Evolutionary conservation across 2,113 vertebrate genomes (phyloP).

Genomic region (Heptranchias perlo): DNA sequence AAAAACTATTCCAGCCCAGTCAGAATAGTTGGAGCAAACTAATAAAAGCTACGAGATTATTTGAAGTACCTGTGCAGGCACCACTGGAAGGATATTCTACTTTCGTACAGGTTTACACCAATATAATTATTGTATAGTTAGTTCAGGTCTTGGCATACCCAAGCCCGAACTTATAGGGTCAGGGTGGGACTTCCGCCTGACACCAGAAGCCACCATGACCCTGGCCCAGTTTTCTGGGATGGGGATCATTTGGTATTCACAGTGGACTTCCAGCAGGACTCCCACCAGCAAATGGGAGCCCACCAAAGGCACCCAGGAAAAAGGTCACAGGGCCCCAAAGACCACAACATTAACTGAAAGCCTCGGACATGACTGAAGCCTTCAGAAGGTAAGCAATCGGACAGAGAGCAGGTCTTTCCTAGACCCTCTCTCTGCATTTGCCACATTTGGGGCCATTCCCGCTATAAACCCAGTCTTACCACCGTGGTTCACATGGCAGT

Average conservation of each 20-base stretch:
- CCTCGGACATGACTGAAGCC: background rate
- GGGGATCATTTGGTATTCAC: too few species aligned
- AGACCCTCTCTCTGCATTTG: background rate
- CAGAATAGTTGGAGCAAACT: background rate
- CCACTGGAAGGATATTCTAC: background rate
- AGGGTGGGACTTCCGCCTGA: background rate
- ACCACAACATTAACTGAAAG: background rate
- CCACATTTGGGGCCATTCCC: background rate
- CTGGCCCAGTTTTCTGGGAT: background rate
- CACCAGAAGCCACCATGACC: background rate
- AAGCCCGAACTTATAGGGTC: background rate
- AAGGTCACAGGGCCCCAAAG: background rate
- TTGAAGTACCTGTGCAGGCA: background rate
- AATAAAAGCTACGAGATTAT: background rate
- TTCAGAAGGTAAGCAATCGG: background rate
- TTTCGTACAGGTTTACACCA: background rate
- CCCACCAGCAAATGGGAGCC: background rate
- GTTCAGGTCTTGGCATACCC: background rate
- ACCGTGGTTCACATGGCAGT: background rate
- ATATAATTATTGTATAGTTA: background rate
- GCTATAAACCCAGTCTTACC: background rate
- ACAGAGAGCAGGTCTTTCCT: background rate
- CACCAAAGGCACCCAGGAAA: background rate
- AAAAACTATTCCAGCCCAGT: background rate
- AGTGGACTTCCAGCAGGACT: too few species aligned